These are phyloP conservation scores for Montipora capricornis DNA, from an alignment of 64 coral and sea anemone genomes.

Conservation along the genomic window DNA sequence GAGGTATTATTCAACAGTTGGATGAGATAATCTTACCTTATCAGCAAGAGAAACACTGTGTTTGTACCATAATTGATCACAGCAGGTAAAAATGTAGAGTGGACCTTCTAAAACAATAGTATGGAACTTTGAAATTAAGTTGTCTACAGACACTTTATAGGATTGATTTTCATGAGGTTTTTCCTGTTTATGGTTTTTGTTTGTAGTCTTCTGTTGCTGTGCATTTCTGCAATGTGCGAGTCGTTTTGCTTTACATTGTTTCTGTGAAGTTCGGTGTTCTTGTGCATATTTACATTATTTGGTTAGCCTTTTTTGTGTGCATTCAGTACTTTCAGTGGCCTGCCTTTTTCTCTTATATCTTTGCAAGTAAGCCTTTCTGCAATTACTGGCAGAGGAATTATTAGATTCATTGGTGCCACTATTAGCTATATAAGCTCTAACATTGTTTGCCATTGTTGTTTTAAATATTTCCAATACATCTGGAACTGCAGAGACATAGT, in stretches of 20 bases:
- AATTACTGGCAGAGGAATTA: too few relatives aligned
- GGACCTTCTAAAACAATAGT: slow-evolving; percentile 8
- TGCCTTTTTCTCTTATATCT: too few relatives aligned
- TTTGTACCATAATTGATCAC: slow-evolving; percentile 40
- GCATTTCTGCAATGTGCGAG: not conserved
- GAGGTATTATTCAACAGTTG: not conserved
- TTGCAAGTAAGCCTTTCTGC: too few relatives aligned
- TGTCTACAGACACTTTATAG: not conserved
- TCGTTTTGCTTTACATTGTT: not conserved
- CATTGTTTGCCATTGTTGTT: too few relatives aligned
- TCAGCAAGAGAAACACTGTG: slow-evolving; percentile 17
- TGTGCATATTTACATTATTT: not conserved
- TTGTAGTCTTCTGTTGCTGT: not conserved
- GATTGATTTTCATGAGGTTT: not conserved
- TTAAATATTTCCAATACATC: too few relatives aligned
- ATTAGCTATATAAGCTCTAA: too few relatives aligned
- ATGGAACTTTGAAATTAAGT: slow-evolving; percentile 7
- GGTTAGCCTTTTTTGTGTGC: not conserved
- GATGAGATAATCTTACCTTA: not conserved
- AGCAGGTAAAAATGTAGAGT: slow-evolving; percentile 7
- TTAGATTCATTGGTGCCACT: too few relatives aligned
- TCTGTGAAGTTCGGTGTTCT: not conserved
- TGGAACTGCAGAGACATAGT: too few relatives aligned
- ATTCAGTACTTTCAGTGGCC: not conserved
- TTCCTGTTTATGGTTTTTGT: not conserved